Evolutionary conservation across 2,888 invertebrate species (phyloP), one percentile per base, ranked within the genome.

Genomic region (Augochlorella aurata): DNA sequence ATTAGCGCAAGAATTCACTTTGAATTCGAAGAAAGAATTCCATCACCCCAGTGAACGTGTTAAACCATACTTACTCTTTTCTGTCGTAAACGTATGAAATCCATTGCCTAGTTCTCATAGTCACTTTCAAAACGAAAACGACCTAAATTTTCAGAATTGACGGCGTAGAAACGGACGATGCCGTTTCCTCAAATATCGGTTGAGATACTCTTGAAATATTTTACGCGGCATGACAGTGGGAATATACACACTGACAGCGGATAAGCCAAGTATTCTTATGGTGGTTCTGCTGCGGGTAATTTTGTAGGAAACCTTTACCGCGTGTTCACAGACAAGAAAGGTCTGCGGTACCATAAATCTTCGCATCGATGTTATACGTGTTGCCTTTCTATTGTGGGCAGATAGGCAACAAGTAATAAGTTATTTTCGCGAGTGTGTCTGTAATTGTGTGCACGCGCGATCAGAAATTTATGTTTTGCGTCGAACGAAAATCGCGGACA

Each of bases 401-500:
- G 75, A 75, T 76, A 75, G 81, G 77, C 71, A 77, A 82, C 82
- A 82, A 77, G 82, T 82, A 78, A 77, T 83, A 82, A 83, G 82
- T 83, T 82, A 83, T 83, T 79, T 79, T 75, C 78, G 45, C 78
- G 63, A 66, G 68, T 63, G 69, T 38, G 74, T n/a, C 61, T 73
- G 72, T 75, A 68, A 82, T 78, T 74, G 78, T 82, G 66, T 76
- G 74, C 49, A 52, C 24, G 70, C 44, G 58, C n/a, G 70, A 45
- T 66, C 58, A 68, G 74, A 72, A 83, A 84, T 84, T 84, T 84
- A 84, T 83, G 77, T 45, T 52, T 29, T 21, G 14, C 50, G 54
- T 65, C 50, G 67, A 24, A 79, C 52, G 65, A 71, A 77, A 77
- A 47, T 69, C 49, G 69, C 12, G 54, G 79, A 82, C 72, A 71